Evolutionary conservation across 2,888 invertebrate genomes (phyloP).

Genomic region (Microplitis deprimator): DNA sequence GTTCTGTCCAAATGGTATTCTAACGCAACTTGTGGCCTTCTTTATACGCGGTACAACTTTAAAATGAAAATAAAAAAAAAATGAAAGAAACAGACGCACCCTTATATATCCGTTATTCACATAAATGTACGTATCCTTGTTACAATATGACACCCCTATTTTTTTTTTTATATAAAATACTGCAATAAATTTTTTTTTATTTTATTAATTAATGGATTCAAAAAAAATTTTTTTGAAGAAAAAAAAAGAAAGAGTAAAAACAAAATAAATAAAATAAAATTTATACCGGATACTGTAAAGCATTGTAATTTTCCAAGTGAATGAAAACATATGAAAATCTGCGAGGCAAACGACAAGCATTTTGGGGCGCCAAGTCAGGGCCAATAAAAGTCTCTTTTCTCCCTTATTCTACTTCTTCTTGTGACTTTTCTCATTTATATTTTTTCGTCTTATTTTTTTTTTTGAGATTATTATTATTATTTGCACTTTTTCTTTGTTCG

Average conservation of each 20-base stretch:
- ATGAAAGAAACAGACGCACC: not conserved
- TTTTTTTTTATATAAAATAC: not conserved
- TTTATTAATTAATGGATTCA: not conserved
- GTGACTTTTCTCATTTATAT: conserved; percentile 29
- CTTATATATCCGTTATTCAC: not conserved
- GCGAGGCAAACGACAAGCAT: conserved; percentile 67
- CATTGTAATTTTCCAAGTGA: conserved; percentile 70
- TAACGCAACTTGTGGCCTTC: conserved; percentile 45
- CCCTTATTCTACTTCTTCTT: conserved; percentile 51
- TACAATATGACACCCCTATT: not conserved
- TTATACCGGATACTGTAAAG: conserved; percentile 38
- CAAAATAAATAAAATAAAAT: conserved; percentile 28
- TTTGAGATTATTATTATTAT: not conserved
- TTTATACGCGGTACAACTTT: conserved; percentile 12
- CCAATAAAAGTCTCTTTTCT: conserved; percentile 68
- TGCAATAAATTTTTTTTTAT: no score
- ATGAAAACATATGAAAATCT: conserved; percentile 71
- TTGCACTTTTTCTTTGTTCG: not conserved
- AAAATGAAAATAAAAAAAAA: conserved; percentile 7
- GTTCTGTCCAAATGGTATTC: conserved; percentile 43
- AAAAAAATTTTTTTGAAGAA: not conserved
- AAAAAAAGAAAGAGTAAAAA: conserved; percentile 14
- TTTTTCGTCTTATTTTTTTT: not conserved
- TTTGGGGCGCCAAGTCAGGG: conserved; percentile 67
- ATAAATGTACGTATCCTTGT: conserved; percentile 1